phyloP scores from a whole-genome alignment of 53 echinoderm and acorn worm genomes.

The Apostichopus leukothele region DNA sequence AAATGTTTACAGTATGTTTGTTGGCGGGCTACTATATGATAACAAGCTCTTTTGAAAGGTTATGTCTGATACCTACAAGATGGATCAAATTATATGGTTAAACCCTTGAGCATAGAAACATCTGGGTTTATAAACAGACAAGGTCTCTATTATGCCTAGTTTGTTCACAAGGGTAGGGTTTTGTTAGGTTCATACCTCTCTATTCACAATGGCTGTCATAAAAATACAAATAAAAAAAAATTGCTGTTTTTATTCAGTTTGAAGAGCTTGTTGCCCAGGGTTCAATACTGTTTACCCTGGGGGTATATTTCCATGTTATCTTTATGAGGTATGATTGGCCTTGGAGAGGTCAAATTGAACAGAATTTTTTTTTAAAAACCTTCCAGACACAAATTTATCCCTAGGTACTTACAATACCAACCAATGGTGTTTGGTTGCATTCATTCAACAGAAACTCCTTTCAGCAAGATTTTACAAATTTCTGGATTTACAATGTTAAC shows the following conservation, averaged over 20 bases:
- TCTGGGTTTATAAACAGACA: constrained; percentile 10
- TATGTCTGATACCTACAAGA: no score
- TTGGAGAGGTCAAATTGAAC: not conserved
- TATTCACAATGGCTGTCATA: not conserved
- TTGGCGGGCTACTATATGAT: no score
- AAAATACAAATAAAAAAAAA: not conserved
- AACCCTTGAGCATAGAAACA: constrained; percentile 11
- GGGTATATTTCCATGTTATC: not conserved
- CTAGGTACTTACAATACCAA: not conserved
- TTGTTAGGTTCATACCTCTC: not conserved
- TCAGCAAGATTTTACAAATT: no score
- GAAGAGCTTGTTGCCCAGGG: not conserved
- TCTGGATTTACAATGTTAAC: no score
- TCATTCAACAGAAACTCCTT: not conserved
- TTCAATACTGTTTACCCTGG: not conserved
- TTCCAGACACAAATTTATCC: not conserved
- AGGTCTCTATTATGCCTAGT: not conserved
- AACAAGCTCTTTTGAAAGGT: no score
- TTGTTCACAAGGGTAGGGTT: constrained; percentile 2
- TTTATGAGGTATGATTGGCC: not conserved
- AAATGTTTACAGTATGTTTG: no score
- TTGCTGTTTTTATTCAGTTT: not conserved
- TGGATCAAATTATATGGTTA: no score
- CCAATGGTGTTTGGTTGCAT: not conserved
- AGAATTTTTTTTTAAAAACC: not conserved